A percentile compares a stretch with the other conserved stretches of the same genome.
phyloP scores from a whole-genome alignment of 2,113 vertebrate species.

The Lycocorax pyrrhopterus region DNA sequence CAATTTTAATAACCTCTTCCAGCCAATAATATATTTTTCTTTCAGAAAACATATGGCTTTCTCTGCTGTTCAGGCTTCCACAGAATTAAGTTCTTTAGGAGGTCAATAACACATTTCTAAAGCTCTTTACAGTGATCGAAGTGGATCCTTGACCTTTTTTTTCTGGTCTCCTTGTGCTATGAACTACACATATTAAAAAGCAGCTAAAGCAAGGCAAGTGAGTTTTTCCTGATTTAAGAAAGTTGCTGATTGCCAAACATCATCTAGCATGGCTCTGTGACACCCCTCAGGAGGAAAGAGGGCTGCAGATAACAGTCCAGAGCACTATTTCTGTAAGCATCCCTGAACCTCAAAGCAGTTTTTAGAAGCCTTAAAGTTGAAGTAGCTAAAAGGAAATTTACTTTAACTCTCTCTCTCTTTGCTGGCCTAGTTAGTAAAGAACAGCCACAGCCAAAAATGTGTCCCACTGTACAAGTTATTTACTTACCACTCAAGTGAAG shows the following conservation, averaged over 20 bases:
- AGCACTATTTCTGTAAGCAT: neutral
- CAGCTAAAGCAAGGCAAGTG: neutral
- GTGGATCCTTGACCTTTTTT: neutral
- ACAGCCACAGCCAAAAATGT: neutral
- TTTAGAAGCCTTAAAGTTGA: neutral
- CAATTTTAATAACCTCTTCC: neutral
- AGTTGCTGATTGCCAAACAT: neutral
- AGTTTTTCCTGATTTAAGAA: neutral
- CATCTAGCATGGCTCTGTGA: neutral
- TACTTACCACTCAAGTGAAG: neutral
- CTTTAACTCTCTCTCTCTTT: neutral
- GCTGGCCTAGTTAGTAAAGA: neutral
- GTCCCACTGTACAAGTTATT: neutral
- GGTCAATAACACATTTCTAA: neutral
- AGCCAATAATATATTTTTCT: neutral
- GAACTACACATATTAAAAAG: neutral
- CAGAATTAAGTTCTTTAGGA: neutral
- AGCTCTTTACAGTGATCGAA: neutral
- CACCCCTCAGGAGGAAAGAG: neutral
- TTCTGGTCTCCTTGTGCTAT: neutral
- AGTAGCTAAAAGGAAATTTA: neutral
- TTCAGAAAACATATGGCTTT: neutral
- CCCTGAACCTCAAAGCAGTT: neutral
- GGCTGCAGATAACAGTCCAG: neutral
- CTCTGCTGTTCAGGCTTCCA: neutral